Percentiles rank a stretch among this genome's conserved stretches.
These are phyloP conservation scores for Drosophila neutralis DNA, from an alignment of 2,888 invertebrate genomes.

Conservation along the genomic window DNA sequence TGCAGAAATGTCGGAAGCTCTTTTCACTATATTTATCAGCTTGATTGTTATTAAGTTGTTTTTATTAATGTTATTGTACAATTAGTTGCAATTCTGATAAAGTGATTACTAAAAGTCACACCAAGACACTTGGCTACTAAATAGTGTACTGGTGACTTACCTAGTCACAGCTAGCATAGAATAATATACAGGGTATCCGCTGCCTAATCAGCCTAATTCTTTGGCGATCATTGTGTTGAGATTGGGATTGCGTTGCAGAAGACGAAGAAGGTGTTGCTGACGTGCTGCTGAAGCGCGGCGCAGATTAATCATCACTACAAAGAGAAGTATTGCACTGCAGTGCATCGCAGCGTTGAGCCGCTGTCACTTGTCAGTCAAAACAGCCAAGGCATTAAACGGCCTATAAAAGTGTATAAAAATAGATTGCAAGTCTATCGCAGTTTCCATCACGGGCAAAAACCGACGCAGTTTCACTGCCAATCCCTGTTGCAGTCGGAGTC, in stretches of 20 bases:
- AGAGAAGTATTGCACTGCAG: constrained; percentile 49
- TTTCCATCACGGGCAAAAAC: neutral
- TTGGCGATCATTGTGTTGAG: constrained; percentile 17
- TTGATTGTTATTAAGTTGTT: neutral
- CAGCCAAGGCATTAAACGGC: constrained; percentile 56
- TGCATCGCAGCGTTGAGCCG: constrained; percentile 49
- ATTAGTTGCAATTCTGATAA: neutral
- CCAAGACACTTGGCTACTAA: neutral
- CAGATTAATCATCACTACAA: constrained; percentile 75
- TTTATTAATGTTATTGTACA: neutral
- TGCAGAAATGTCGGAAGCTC: neutral
- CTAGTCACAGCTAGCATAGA: constrained; percentile 1
- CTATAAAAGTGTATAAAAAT: constrained; percentile 69
- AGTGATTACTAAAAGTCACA: no score
- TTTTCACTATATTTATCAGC: neutral
- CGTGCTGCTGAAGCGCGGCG: constrained; percentile 65
- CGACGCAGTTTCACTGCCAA: neutral
- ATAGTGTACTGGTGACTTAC: neutral
- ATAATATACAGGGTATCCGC: constrained; percentile 18
- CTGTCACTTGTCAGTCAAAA: constrained; percentile 75
- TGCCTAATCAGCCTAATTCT: constrained; percentile 29
- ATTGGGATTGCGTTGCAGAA: constrained; percentile 19
- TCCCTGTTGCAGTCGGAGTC: neutral
- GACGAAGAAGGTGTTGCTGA: constrained; percentile 37
- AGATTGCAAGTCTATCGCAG: constrained; percentile 54